Evolutionary conservation across 2,113 vertebrate genomes (phyloP), one percentile per base, ranked within the genome.

Genomic region (Origma solitaria): DNA sequence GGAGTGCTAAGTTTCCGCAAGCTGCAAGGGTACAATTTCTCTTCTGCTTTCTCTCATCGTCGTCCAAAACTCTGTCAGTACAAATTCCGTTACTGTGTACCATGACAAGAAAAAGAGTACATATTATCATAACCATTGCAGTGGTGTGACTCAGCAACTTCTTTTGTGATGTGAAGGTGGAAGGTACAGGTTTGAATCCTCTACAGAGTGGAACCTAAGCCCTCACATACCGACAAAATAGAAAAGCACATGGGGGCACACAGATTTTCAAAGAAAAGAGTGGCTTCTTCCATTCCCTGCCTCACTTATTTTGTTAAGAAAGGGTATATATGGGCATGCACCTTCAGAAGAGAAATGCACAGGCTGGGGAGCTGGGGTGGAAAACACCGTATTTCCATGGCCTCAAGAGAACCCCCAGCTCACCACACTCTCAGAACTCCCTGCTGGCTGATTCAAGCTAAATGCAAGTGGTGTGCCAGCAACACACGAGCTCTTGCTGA

Each of bases 61-160:
- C 2, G 0, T 51, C 50, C 31, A 82, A 44, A 22, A 45, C 11
- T 47, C 35, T 16, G 4, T 38, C 50, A 73, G 70, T 44, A 65
- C 14, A 33, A 64, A 60, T 28, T 72, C 64, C 45, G 77, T 37
- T 37, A 37, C 69, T n/a, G 42, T 13, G 58, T 31, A 62, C 45
- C 51, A 33, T 0, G 2, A 47, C 38, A 90, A 30, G 24, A 51
- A 38, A 80, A 75, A 35, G 24, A 49, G 14, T 9, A 49, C 4
- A 15, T 10, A 9, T 24, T 37, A 7, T 24, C 0, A 0, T 28
- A 90, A 37, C 23, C 69, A 53, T 6, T 61, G n/a, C 24, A 66
- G 21, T 9, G 9, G 14, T 20, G 65, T 53, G 18, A 38, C 45
- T 54, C 6, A 2, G 49, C 54, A 28, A 61, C 22, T 38, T 77